A percentile compares a stretch with the other conserved stretches of the same genome.
Conservation (phyloP, 1,140 invertebrate genomes). For the Drosophila funebris region DNA sequence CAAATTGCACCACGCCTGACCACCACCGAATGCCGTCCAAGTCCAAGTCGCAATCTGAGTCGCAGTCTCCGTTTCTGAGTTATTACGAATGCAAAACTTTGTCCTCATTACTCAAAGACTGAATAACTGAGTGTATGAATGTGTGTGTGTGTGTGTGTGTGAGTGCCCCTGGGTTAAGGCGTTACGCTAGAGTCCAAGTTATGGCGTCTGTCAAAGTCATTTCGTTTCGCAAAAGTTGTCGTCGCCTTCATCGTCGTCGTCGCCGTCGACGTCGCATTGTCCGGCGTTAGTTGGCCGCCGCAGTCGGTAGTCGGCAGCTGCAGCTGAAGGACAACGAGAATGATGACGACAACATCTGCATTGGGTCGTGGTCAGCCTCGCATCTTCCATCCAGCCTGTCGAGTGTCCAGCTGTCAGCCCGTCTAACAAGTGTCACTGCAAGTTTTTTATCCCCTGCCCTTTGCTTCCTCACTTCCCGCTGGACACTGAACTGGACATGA, state of each 20-base stretch:
- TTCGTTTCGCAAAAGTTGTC: slow-evolving; percentile 70
- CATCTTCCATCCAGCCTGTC: slow-evolving; percentile 27
- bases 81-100: slow-evolving; percentile 80
- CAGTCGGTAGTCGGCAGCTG: slow-evolving; percentile 60
- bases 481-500: slow-evolving; percentile 59
- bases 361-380: slow-evolving; percentile 52
- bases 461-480: slow-evolving; percentile 33
- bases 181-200: slow-evolving; percentile 73
- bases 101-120: slow-evolving; percentile 72
- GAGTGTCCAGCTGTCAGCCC: slow-evolving; percentile 74
- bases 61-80: slow-evolving; percentile 16
- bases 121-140: slow-evolving; percentile 7
- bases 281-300: slow-evolving; percentile 42
- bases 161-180: slow-evolving; percentile 74
- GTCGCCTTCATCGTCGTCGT: slow-evolving; percentile 32
- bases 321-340: slow-evolving; percentile 72
- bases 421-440: slow-evolving; percentile 81
- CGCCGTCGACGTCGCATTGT: slow-evolving; percentile 22
- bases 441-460: slow-evolving; percentile 55
- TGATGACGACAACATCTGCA: slow-evolving; percentile 73
- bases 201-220: slow-evolving; percentile 80
- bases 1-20: slow-evolving; percentile 81
- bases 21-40: slow-evolving; percentile 60
- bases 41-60: slow-evolving; percentile 39
- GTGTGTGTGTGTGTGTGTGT: slow-evolving; percentile 20